Percentiles rank a stretch among this genome's conserved stretches.
Evolutionary conservation across 2,888 invertebrate genomes (phyloP).

Genomic region (Dasypogon diadema): DNA sequence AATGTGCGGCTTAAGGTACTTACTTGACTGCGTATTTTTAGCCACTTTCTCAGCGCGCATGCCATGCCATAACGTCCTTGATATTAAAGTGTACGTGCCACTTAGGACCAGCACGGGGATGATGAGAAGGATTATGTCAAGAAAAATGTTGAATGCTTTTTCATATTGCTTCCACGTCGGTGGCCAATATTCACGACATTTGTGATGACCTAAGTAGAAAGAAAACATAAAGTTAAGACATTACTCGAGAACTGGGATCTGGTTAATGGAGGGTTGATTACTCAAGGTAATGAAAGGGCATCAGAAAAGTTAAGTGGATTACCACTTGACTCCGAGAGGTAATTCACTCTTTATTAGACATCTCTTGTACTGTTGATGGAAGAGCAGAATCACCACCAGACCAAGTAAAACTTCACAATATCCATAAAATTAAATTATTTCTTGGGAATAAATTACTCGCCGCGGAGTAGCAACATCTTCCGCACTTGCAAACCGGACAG

Average conservation of each 20-base stretch:
- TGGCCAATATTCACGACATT: conserved; percentile 73
- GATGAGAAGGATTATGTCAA: conserved; percentile 74
- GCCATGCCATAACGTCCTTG: conserved; percentile 60
- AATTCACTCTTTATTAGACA: neutral
- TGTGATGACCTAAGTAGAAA: conserved; percentile 69
- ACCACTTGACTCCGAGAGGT: neutral
- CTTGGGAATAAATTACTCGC: too few species aligned
- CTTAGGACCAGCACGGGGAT: conserved; percentile 74
- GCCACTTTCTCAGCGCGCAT: conserved; percentile 64
- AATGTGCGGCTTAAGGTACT: conserved; percentile 48
- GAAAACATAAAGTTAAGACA: neutral
- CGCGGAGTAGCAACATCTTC: too few species aligned
- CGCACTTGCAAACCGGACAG: too few species aligned
- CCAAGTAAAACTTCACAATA: too few species aligned
- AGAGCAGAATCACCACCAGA: too few species aligned
- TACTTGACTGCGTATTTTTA: conserved; percentile 67
- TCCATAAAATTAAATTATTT: too few species aligned
- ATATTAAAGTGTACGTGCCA: conserved; percentile 72
- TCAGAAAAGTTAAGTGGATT: neutral
- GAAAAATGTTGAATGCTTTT: conserved; percentile 72
- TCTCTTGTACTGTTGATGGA: too few species aligned
- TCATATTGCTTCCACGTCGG: conserved; percentile 72
- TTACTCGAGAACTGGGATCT: neutral
- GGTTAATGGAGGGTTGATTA: neutral
- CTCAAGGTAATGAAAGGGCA: neutral